Percentiles rank a stretch among this genome's conserved stretches.
These are phyloP conservation scores for Paralvinella palmiformis DNA, from an alignment of 1,140 invertebrate species.

Conservation along the genomic window DNA sequence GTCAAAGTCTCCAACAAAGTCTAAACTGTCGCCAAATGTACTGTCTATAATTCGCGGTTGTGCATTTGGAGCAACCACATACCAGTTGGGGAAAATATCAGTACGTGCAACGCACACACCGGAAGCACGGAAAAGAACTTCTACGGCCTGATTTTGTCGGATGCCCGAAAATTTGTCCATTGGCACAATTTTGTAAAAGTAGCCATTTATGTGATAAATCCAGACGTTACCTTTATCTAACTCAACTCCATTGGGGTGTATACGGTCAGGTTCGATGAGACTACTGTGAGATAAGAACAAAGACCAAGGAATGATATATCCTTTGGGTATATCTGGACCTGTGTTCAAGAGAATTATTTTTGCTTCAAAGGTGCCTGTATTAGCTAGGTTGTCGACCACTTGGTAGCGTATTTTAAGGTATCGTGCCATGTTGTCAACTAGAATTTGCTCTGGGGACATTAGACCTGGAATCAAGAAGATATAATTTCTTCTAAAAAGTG, in stretches of 20 bases:
- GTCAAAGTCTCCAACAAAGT: conserved; percentile 30
- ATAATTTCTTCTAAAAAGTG: no score
- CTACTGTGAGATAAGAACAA: conserved; percentile 34
- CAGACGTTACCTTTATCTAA: conserved; percentile 24
- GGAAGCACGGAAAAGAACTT: not conserved
- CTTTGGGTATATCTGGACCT: conserved; percentile 19
- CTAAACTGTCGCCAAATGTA: conserved; percentile 30
- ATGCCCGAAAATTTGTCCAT: conserved; percentile 26
- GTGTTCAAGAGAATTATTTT: conserved; percentile 32
- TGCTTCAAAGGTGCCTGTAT: not conserved
- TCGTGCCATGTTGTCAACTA: conserved; percentile 1
- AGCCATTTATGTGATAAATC: conserved; percentile 34
- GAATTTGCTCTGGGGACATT: no score
- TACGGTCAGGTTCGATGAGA: conserved; percentile 29
- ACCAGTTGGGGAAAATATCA: conserved; percentile 17
- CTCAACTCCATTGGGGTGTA: conserved; percentile 15
- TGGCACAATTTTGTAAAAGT: conserved; percentile 30
- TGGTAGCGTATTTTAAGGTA: not conserved
- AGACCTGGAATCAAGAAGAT: no score
- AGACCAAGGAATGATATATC: conserved; percentile 28
- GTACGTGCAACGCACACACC: not conserved
- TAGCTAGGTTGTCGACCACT: not conserved
- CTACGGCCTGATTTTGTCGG: conserved; percentile 32
- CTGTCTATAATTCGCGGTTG: conserved; percentile 24
- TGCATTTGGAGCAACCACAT: conserved; percentile 6